phyloP scores from a whole-genome alignment of 2,888 invertebrate genomes.

The Esperia sulphurella region DNA sequence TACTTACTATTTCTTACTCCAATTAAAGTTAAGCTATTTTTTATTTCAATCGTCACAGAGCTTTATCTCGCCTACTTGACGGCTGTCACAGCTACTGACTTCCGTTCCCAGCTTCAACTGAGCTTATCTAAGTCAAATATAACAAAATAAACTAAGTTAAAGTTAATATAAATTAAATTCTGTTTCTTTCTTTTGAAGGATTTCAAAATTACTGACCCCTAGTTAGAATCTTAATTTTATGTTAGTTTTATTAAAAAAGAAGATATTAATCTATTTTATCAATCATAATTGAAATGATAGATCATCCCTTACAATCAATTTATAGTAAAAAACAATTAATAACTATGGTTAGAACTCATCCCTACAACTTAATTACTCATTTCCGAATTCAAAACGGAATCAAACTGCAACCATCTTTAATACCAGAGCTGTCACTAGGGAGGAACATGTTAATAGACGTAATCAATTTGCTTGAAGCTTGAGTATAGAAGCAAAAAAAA shows the following conservation, averaged over 20 bases:
- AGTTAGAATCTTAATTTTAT: too few relatives aligned
- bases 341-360: conserved; percentile 7
- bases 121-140: conserved; percentile 68
- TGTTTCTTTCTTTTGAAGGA: not conserved
- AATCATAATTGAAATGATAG: too few relatives aligned
- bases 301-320: conserved; percentile 7
- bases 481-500: conserved; percentile 47
- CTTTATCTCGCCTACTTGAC: conserved; percentile 50
- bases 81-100: conserved; percentile 50
- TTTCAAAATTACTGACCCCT: too few relatives aligned
- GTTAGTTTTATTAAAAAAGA: too few relatives aligned
- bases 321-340: conserved; percentile 15
- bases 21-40: conserved; percentile 1
- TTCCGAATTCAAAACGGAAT: conserved; percentile 5
- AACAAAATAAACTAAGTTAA: conserved; percentile 56
- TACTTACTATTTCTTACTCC: not conserved
- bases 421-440: conserved; percentile 49
- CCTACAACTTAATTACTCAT: not conserved
- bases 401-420: conserved; percentile 35
- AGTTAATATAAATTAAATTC: not conserved
- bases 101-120: conserved; percentile 61
- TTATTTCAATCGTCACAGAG: conserved; percentile 11
- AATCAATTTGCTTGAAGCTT: conserved; percentile 58
- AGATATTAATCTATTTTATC: too few relatives aligned
- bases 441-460: conserved; percentile 58